Evolutionary conservation across 2,113 vertebrate genomes (phyloP), one percentile per base, ranked within the genome.

Genomic region (Micronisus gabar): DNA sequence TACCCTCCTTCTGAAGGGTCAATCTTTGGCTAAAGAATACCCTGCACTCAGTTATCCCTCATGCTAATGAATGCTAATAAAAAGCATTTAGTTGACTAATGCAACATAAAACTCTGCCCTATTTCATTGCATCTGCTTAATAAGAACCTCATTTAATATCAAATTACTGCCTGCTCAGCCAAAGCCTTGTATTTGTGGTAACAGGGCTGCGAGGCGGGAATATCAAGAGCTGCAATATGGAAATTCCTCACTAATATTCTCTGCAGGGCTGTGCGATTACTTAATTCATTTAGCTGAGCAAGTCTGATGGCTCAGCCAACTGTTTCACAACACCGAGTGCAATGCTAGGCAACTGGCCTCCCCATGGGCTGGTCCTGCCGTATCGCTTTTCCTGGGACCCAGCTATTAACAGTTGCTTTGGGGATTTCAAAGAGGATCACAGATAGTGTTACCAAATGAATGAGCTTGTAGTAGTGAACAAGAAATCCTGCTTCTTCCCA

Each of bases 161-260:
- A 93, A 84, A 98, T 99, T 99, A 98, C 99, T 90, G 96, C 96
- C 95, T 74, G 93, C 96, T 98, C 98, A 97, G 98, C 98, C 98
- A 97, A 98, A 97, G 97, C 73, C 72, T 98, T 96, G 96, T 97
- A 98, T 98, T 98, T 98, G 98, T 97, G 98, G 98, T 98, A 98
- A 97, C 91, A 72, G 95, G 97, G 85, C 97, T 94, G 97, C 96
- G 87, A 98, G 98, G 97, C 93, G 98, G 99, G 98, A 98, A 97
- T 99, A 99, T 99, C 99, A 86, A 97, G 98, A 99, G 98, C 97
- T 98, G 93, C 98, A 98, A 98, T 98, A 98, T 98, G 98, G 98
- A 99, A 98, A 99, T 99, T 99, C 98, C 98, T 98, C 88, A 96
- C 97, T 98, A 98, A 98, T 98, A 98, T 97, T 98, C 98, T 98